These are phyloP conservation scores for Eupithecia inturbata DNA, from an alignment of 2,888 invertebrate species.

Conservation along the genomic window DNA sequence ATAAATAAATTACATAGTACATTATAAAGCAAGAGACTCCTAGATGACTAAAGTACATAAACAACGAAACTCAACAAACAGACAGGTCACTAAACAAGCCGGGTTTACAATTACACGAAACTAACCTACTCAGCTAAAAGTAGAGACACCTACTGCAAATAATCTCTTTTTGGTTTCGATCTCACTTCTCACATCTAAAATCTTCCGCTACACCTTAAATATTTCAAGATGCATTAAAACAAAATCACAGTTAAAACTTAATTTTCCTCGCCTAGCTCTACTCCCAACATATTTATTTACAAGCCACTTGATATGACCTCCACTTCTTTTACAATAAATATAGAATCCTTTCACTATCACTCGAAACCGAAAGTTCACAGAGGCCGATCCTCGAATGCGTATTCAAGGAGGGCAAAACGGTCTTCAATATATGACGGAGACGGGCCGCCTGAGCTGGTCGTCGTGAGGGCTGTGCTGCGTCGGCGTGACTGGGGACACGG, in stretches of 20 bases:
- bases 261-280: slow-evolving; percentile 57
- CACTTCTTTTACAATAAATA: slow-evolving; percentile 73
- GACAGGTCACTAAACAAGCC: slow-evolving; percentile 52
- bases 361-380: slow-evolving; percentile 39
- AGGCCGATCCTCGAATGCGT: slow-evolving; percentile 64
- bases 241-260: slow-evolving; percentile 79
- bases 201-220: slow-evolving; percentile 65
- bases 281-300: slow-evolving; percentile 65
- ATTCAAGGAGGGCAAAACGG: slow-evolving; percentile 77
- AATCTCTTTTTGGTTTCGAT: slow-evolving; percentile 83
- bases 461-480: slow-evolving; percentile 81
- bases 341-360: slow-evolving; percentile 66
- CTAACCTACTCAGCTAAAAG: slow-evolving; percentile 66
- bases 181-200: slow-evolving; percentile 78
- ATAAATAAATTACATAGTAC: slow-evolving; percentile 75
- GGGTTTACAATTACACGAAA: slow-evolving; percentile 48
- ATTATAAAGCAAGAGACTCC: slow-evolving; percentile 55
- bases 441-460: slow-evolving; percentile 87
- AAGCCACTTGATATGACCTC: slow-evolving; percentile 75
- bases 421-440: slow-evolving; percentile 88
- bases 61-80: slow-evolving; percentile 72
- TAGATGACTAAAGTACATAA: slow-evolving; percentile 49
- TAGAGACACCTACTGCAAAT: slow-evolving; percentile 70
- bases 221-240: slow-evolving; percentile 69
- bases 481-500: slow-evolving; percentile 75